These are phyloP conservation scores for Myotis brandtii DNA, from an alignment of 2,113 vertebrate species.

Conservation along the genomic window DNA sequence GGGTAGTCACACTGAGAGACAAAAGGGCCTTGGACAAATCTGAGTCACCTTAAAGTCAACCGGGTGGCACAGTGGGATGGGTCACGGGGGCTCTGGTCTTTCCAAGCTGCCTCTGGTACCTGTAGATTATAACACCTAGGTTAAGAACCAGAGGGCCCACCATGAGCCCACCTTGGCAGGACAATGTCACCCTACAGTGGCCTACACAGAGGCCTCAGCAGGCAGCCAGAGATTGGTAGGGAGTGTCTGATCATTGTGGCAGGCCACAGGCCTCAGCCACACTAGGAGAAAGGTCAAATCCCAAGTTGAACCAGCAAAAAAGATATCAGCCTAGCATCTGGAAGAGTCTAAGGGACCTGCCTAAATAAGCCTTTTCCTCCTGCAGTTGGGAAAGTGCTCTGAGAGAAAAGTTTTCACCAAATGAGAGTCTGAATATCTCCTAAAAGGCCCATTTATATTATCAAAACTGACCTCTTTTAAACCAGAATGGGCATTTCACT, in stretches of 20 bases:
- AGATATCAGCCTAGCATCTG: not conserved
- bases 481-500: not conserved
- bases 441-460: not conserved
- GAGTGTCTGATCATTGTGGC: not conserved
- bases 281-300: not conserved
- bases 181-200: not conserved
- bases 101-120: not conserved
- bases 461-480: constrained; percentile 11
- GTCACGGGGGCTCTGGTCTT: not conserved
- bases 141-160: not conserved
- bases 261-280: not conserved
- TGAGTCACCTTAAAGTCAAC: not conserved
- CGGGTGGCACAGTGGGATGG: not conserved
- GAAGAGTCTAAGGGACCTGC: not conserved
- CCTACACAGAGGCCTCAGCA: not conserved
- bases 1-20: not conserved
- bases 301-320: not conserved
- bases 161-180: not conserved
- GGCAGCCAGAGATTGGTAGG: not conserved
- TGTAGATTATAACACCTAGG: not conserved
- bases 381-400: not conserved
- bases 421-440: not conserved
- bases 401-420: constrained; percentile 16
- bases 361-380: not conserved
- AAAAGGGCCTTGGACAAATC: not conserved